A percentile compares a stretch with the other conserved stretches of the same genome.
Evolutionary conservation across 2,888 invertebrate species (phyloP).

Genomic region (Alentia gelatinosa): DNA sequence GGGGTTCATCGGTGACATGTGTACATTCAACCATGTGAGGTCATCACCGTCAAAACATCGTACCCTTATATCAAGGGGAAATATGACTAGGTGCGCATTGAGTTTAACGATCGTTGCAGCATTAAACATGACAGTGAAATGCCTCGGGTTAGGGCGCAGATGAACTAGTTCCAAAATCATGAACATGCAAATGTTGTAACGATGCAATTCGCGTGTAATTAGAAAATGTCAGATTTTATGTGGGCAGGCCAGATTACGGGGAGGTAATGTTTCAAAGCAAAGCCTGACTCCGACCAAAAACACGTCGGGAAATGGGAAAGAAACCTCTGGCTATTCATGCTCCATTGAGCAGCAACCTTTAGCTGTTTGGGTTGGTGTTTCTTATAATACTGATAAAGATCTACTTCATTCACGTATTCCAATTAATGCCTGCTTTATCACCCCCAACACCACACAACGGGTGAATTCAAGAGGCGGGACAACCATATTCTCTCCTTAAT

Average conservation of each 20-base stretch:
- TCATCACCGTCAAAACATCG: no score
- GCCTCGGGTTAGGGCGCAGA: neutral
- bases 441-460: no score
- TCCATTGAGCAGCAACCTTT: neutral
- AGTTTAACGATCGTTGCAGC: no score
- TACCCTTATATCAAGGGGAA: no score
- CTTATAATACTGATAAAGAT: no score
- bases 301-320: neutral
- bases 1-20: no score
- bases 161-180: neutral
- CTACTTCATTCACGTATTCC: no score
- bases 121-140: neutral
- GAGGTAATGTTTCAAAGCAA: neutral
- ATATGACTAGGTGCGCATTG: no score
- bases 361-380: neutral
- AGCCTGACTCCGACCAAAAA: neutral
- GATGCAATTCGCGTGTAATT: neutral
- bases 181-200: neutral
- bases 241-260: neutral
- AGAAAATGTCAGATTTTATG: neutral
- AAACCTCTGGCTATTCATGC: neutral
- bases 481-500: no score
- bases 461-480: no score
- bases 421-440: no score
- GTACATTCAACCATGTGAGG: no score